Percentiles rank a stretch among this genome's conserved stretches.
Conservation (phyloP, 2,888 invertebrate species). For the Lepetodrilus schrolli region DNA sequence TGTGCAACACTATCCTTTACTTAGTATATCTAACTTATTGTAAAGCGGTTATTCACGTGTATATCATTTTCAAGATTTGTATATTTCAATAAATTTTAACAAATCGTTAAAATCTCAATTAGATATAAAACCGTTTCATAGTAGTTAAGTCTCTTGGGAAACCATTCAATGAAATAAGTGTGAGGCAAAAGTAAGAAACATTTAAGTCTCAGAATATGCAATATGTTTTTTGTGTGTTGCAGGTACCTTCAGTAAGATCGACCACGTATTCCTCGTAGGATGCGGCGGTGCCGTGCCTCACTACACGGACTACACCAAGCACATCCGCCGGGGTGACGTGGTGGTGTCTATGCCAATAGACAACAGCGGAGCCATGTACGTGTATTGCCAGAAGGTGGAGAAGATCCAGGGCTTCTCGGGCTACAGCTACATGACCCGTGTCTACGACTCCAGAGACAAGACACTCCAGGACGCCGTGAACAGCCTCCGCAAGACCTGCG, state of each 20-base stretch:
- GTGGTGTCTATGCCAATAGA: conserved; percentile 68
- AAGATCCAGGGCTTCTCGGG: conserved; percentile 54
- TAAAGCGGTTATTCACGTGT: too few species aligned
- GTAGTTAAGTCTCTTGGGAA: too few species aligned
- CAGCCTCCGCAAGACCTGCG: conserved; percentile 47
- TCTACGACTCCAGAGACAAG: conserved; percentile 56
- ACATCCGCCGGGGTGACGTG: conserved; percentile 85
- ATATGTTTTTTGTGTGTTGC: conserved; percentile 34
- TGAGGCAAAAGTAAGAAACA: too few species aligned
- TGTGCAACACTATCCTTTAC: too few species aligned
- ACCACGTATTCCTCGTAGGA: conserved; percentile 96
- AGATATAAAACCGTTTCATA: too few species aligned
- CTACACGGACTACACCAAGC: conserved; percentile 93
- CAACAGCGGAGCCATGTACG: conserved; percentile 79
- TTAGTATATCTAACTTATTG: too few species aligned
- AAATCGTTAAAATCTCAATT: too few species aligned
- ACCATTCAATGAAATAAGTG: too few species aligned
- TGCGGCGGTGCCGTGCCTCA: conserved; percentile 98
- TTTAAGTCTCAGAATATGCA: too few species aligned
- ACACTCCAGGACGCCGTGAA: conserved; percentile 52
- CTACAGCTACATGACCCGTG: conserved; percentile 62
- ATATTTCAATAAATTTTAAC: too few species aligned
- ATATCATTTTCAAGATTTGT: too few species aligned
- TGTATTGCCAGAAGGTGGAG: conserved; percentile 83
- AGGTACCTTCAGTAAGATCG: conserved; percentile 93